Percentiles rank a stretch among this genome's conserved stretches.
Evolutionary conservation across 2,113 vertebrate genomes (phyloP).

Genomic region (Syngnathus floridae): DNA sequence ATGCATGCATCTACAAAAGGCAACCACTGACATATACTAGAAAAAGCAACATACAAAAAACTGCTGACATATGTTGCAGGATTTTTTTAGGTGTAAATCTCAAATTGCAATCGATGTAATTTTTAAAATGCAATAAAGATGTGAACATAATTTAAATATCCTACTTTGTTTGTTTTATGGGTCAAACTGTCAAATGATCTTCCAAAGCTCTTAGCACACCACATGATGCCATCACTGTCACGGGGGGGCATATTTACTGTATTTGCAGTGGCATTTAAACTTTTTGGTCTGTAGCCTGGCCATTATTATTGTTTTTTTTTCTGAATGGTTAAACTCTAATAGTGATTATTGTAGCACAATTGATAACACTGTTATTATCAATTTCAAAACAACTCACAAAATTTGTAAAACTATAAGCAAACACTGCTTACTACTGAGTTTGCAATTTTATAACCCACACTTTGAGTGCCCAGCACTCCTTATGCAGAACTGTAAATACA

Average conservation of each 20-base stretch:
- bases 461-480: no score
- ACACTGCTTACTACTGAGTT: no score
- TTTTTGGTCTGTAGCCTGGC: no score
- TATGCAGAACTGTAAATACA: no score
- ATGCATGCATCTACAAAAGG: conserved; percentile 15
- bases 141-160: not conserved
- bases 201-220: not conserved
- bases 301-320: no score
- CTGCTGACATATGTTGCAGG: not conserved
- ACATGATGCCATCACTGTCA: not conserved
- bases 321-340: no score
- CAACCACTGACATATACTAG: not conserved
- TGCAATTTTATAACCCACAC: no score
- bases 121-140: not conserved
- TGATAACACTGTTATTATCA: no score
- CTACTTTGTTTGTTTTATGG: not conserved
- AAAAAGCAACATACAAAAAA: not conserved
- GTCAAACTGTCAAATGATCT: not conserved
- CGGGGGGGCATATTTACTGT: not conserved
- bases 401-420: no score
- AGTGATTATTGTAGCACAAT: no score
- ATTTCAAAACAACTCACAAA: no score
- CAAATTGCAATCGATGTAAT: not conserved
- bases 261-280: not conserved
- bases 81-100: not conserved